Conservation (phyloP, 2,888 invertebrate species). For the Argyra leucocephala region DNA sequence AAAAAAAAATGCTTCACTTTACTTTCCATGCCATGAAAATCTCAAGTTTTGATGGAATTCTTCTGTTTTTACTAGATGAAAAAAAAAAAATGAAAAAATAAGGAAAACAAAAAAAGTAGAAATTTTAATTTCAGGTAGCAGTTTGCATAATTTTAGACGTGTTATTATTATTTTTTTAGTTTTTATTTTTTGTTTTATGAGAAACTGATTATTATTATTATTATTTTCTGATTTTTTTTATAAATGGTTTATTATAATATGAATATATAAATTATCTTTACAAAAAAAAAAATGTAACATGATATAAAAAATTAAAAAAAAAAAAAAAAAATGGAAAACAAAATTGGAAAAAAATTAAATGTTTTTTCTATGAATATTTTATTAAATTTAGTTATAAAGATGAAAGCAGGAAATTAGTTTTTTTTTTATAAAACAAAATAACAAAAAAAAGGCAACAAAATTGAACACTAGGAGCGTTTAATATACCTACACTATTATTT, state of each 20-base stretch:
- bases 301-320: neutral
- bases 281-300: neutral
- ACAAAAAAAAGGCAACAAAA: too few relatives aligned
- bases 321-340: neutral
- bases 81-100: neutral
- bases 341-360: neutral
- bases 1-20: neutral
- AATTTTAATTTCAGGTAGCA: conserved; percentile 4
- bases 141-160: conserved; percentile 3
- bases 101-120: neutral
- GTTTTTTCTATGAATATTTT: neutral
- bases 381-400: too few relatives aligned
- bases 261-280: neutral
- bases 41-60: neutral
- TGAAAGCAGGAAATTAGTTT: neutral
- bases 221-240: neutral
- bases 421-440: too few relatives aligned
- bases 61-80: neutral
- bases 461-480: too few relatives aligned
- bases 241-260: neutral
- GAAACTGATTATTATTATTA: conserved; percentile 4
- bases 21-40: neutral
- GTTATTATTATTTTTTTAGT: neutral
- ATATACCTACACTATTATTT: too few relatives aligned
- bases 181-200: neutral